Percentiles rank a stretch among this genome's conserved stretches.
These are phyloP conservation scores for Siderastrea siderea DNA, from an alignment of 92 coral and sea anemone species.

Conservation along the genomic window DNA sequence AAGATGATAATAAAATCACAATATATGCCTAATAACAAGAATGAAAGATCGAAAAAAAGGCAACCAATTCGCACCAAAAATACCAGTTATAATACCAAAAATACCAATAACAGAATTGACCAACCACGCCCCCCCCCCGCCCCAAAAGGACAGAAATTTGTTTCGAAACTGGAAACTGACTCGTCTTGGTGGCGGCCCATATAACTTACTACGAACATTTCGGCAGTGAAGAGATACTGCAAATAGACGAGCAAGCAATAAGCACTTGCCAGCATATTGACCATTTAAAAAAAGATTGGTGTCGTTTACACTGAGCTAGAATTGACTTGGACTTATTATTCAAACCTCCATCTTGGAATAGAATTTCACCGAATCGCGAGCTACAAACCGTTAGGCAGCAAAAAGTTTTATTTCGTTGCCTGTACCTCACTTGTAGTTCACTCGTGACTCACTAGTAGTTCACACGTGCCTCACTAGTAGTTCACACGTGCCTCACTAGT, in stretches of 20 bases:
- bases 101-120: too few relatives aligned
- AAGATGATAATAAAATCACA: too few relatives aligned
- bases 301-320: slow-evolving; percentile 85
- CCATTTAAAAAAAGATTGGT: slow-evolving; percentile 85
- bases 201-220: slow-evolving; percentile 25
- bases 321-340: slow-evolving; percentile 66
- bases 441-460: not conserved
- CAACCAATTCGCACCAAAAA: too few relatives aligned
- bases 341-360: slow-evolving; percentile 79
- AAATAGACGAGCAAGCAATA: not conserved
- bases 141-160: too few relatives aligned
- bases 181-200: slow-evolving; percentile 40
- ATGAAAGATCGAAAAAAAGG: too few relatives aligned
- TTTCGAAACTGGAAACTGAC: not conserved
- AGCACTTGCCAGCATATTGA: slow-evolving; percentile 28
- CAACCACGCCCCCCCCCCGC: too few relatives aligned
- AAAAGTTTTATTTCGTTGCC: slow-evolving; percentile 76
- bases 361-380: slow-evolving; percentile 12
- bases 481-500: not conserved
- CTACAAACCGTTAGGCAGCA: slow-evolving; percentile 78
- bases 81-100: too few relatives aligned
- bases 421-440: not conserved
- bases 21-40: too few relatives aligned
- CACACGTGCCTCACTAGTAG: not conserved
- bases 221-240: not conserved